Evolutionary conservation across 1,140 invertebrate genomes (phyloP).

Genomic region (Batillaria attramentaria): DNA sequence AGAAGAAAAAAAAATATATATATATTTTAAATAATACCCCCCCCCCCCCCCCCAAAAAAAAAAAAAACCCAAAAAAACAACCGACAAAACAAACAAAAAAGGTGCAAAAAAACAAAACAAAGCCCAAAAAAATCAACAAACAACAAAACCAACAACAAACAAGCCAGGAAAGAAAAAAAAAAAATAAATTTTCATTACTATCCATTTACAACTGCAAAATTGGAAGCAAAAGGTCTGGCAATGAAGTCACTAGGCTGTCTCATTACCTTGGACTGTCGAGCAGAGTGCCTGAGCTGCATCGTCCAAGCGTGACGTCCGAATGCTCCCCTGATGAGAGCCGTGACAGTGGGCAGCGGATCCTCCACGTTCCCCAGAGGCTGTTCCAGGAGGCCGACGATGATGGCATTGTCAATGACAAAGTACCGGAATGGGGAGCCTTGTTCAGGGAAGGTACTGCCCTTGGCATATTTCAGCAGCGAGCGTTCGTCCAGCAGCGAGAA

Average conservation of each 20-base stretch:
- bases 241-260: too few species aligned
- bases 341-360: slow-evolving; percentile 76
- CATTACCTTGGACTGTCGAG: slow-evolving; percentile 75
- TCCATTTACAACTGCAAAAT: slow-evolving; percentile 19
- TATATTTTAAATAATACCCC: background rate
- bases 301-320: slow-evolving; percentile 96
- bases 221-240: too few species aligned
- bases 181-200: too few species aligned
- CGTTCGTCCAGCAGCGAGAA: slow-evolving; percentile 91
- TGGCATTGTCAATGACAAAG: slow-evolving; percentile 91
- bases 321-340: slow-evolving; percentile 88
- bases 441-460: slow-evolving; percentile 73
- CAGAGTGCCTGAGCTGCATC: slow-evolving; percentile 82
- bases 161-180: background rate
- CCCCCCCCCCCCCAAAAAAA: background rate
- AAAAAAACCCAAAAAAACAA: background rate
- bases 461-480: slow-evolving; percentile 86
- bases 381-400: slow-evolving; percentile 90
- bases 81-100: background rate
- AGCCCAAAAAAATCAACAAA: slow-evolving; percentile 26
- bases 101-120: slow-evolving; percentile 8
- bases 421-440: slow-evolving; percentile 79
- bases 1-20: background rate
- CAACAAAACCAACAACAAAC: background rate
- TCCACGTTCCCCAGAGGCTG: slow-evolving; percentile 84